Percentiles rank a stretch among this genome's conserved stretches.
phyloP scores from a whole-genome alignment of 2,888 invertebrate genomes.

The Chironomus tentans region DNA sequence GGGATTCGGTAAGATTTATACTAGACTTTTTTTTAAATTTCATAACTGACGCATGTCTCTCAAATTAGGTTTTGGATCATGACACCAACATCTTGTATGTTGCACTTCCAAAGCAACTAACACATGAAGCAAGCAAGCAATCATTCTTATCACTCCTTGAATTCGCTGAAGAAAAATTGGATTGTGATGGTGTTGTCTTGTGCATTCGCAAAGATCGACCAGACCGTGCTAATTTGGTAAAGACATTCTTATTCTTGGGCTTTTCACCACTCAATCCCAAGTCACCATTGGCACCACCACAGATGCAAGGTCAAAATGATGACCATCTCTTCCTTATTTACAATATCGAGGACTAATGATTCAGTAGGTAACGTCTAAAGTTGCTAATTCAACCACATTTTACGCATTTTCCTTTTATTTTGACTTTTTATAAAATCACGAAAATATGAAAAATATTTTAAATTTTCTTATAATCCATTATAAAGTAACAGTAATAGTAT shows the following conservation, averaged over 20 bases:
- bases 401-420: neutral
- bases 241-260: slow-evolving; percentile 96
- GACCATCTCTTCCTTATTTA: slow-evolving; percentile 50
- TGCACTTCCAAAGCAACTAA: slow-evolving; percentile 75
- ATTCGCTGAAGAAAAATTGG: slow-evolving; percentile 88
- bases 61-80: slow-evolving; percentile 38
- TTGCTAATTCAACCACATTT: neutral
- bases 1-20: slow-evolving; percentile 63
- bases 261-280: slow-evolving; percentile 80
- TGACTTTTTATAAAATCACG: too few species aligned
- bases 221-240: slow-evolving; percentile 78
- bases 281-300: slow-evolving; percentile 62
- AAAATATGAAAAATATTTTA: too few species aligned
- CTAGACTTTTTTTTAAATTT: neutral
- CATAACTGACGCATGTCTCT: neutral
- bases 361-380: neutral
- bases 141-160: slow-evolving; percentile 89
- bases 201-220: slow-evolving; percentile 74
- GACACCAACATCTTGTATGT: slow-evolving; percentile 70
- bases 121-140: slow-evolving; percentile 89
- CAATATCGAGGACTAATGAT: slow-evolving; percentile 40
- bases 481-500: too few species aligned
- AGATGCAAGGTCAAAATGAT: slow-evolving; percentile 46
- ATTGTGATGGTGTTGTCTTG: slow-evolving; percentile 65
- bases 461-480: too few species aligned